Evolutionary conservation across 2,113 vertebrate species (phyloP), one percentile per base, ranked within the genome.

Genomic region (Amphiprion ocellaris): DNA sequence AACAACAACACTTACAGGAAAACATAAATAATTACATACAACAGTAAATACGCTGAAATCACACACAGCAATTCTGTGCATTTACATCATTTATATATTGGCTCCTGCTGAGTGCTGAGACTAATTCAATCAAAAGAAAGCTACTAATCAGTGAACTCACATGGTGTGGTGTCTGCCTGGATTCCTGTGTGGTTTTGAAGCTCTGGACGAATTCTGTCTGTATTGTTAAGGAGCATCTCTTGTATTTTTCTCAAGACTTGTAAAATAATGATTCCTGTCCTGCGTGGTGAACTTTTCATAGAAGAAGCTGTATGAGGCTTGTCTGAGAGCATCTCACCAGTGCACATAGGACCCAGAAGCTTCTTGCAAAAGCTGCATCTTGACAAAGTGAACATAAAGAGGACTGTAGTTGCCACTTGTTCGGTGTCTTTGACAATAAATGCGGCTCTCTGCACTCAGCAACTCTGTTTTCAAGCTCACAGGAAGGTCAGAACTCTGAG

Each of bases 361-460:
- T 72, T 60, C 41, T 44, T 76, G 81, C 44, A 58, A 79, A 81
- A 56, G 60, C 49, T 73, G 15, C 76, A 74, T 78, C 72, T 55
- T 17, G 46, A 58, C 33, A 47, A 74, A 50, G 30, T 9, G 46
- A 75, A 58, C 60, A 26, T 21, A 52, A 81, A 79, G 59, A 91
- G 65, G 84, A 83, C 79, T 76, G 79, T 83, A 74, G 81, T 86
- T 79, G 64, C 37, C 58, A 75, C 68, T 90, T 71, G 81, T 83
- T 74, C 49, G 54, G 62, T 74, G 63, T 73, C 80, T 92, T 87
- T 92, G 82, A 91, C 82, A 82, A 90, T 86, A 82, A 72, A 87
- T 85, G 69, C 80, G 64, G 33, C 63, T 63, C 56, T 72, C 21
- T 74, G 26, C 55, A 63, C 15, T 77, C 56, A 77, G 73, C 46